Evolutionary conservation across 2,888 invertebrate species (phyloP).

Genomic region (Macrosiphum euphorbiae): DNA sequence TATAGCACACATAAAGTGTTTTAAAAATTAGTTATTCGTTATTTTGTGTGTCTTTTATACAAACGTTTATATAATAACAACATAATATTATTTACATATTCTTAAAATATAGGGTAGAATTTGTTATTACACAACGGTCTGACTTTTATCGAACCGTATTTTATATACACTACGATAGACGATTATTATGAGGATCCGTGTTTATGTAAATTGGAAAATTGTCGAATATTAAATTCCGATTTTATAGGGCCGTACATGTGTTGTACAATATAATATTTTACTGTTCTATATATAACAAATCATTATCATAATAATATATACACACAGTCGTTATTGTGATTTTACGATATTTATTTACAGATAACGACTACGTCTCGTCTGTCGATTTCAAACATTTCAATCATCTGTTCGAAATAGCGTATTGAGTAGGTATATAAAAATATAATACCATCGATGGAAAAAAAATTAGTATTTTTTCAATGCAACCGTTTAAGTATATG

Average conservation of each 20-base stretch:
- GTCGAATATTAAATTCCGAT: background rate
- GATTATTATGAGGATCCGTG: background rate
- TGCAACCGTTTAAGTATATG: background rate
- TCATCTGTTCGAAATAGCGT: background rate
- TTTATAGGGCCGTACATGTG: background rate
- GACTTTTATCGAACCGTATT: constrained; percentile 15
- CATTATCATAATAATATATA: background rate
- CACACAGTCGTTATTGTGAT: background rate
- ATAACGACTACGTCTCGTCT: background rate
- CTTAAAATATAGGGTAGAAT: background rate
- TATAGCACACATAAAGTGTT: background rate
- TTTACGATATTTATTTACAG: background rate
- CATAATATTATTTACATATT: background rate
- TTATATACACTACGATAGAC: background rate
- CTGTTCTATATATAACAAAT: background rate
- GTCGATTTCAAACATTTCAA: background rate
- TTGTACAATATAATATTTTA: background rate
- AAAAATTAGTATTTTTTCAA: background rate
- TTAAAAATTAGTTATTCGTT: background rate
- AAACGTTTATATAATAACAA: background rate
- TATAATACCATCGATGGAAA: background rate
- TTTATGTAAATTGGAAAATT: constrained; percentile 8
- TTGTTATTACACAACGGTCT: background rate
- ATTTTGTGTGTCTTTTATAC: background rate
- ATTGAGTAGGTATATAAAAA: background rate